phyloP scores from a whole-genome alignment of 2,888 invertebrate species.

The Rhyacophila evoluta region DNA sequence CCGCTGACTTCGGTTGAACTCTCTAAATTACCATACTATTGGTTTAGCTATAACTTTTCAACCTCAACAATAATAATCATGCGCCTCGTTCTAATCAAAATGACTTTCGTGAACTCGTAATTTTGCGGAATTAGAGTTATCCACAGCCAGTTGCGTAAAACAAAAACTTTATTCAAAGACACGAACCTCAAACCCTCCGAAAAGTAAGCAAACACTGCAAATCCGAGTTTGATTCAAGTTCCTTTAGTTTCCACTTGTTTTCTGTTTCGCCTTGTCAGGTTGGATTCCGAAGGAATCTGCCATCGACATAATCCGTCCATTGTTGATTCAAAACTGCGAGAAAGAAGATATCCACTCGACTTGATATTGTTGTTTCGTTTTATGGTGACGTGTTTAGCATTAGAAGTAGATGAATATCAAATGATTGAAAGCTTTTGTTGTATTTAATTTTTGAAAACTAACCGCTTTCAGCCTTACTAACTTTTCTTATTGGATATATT shows the following conservation, averaged over 20 bases:
- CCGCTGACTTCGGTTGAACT: not conserved
- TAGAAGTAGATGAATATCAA: not conserved
- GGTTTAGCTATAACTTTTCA: conserved; percentile 1
- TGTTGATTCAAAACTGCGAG: conserved; percentile 5
- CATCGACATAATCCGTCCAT: conserved; percentile 4
- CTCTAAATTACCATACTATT: conserved; percentile 2
- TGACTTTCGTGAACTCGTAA: conserved; percentile 17
- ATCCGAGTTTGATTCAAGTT: conserved; percentile 42
- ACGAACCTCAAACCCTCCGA: conserved; percentile 7
- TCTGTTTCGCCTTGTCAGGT: conserved; percentile 30
- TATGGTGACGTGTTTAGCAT: conserved; percentile 9
- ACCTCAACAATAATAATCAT: not conserved
- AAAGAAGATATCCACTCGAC: not conserved
- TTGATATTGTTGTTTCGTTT: conserved; percentile 9
- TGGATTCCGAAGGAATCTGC: conserved; percentile 23
- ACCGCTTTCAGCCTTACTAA: not conserved
- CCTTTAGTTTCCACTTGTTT: conserved; percentile 39
- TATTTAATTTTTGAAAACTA: not conserved
- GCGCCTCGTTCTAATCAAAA: conserved; percentile 11
- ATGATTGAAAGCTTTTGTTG: not conserved
- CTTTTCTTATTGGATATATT: too few species aligned
- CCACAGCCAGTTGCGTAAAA: conserved; percentile 13
- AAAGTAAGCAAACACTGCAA: conserved; percentile 46
- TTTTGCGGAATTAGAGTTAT: conserved; percentile 14
- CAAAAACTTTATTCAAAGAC: conserved; percentile 38